These are phyloP conservation scores for Ibidorhyncha struthersii DNA, from an alignment of 2,113 vertebrate genomes.

Conservation along the genomic window DNA sequence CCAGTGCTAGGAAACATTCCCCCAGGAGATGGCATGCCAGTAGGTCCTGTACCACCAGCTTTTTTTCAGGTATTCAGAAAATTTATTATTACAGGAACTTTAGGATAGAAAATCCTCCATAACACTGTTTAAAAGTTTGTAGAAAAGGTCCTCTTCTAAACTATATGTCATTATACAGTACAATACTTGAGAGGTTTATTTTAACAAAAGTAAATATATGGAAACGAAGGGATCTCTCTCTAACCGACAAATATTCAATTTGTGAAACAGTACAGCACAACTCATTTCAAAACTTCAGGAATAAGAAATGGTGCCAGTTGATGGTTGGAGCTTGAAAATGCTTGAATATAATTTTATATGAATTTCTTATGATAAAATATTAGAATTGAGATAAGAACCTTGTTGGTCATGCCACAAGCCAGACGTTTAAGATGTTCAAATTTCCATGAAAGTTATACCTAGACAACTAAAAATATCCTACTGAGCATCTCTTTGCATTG, in stretches of 20 bases:
- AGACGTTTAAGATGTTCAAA: not conserved
- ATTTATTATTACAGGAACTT: conserved; percentile 68
- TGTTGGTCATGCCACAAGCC: not conserved
- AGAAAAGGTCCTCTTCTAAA: conserved; percentile 57
- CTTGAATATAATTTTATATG: not conserved
- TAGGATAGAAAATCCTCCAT: conserved; percentile 60
- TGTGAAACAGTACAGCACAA: not conserved
- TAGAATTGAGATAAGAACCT: not conserved
- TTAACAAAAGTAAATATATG: not conserved
- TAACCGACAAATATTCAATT: not conserved
- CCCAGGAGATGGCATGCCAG: conserved; percentile 96
- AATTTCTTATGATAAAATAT: not conserved
- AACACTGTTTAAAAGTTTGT: conserved; percentile 34
- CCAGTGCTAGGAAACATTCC: conserved; percentile 95
- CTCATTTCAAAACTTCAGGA: not conserved
- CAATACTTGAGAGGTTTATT: not conserved
- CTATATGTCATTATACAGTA: not conserved
- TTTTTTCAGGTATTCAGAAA: conserved; percentile 95
- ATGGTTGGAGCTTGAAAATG: not conserved
- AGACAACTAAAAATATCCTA: not conserved
- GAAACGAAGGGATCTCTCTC: not conserved
- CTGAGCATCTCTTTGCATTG: not conserved
- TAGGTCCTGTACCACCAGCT: conserved; percentile 93
- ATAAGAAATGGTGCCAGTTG: not conserved
- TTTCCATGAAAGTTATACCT: not conserved